Conservation (phyloP, 2,797 vertebrate genomes). For the Phoeniculus purpureus region DNA sequence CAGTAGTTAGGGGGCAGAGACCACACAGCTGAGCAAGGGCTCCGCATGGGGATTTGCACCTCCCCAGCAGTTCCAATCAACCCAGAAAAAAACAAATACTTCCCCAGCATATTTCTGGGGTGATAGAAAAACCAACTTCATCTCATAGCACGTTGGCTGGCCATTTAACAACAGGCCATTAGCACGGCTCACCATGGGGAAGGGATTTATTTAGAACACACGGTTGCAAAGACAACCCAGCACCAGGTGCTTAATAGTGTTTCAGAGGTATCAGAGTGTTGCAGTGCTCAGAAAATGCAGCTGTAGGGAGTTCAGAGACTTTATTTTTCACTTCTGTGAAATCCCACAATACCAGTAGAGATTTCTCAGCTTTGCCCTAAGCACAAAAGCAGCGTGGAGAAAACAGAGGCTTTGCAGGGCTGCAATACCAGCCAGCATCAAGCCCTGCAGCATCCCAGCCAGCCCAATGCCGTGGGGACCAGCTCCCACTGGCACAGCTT, state of each 20-base stretch:
- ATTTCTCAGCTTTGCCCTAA: conserved; percentile 30
- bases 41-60: neutral
- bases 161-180: conserved; percentile 36
- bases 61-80: neutral
- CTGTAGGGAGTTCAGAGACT: conserved; percentile 45
- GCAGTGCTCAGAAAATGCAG: conserved; percentile 37
- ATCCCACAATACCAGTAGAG: conserved; percentile 6
- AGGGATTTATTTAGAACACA: conserved; percentile 53
- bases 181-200: conserved; percentile 26
- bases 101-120: neutral
- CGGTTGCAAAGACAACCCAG: conserved; percentile 23
- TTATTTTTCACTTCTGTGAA: conserved; percentile 40
- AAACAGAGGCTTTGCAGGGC: neutral
- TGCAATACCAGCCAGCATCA: neutral
- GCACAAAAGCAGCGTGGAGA: neutral
- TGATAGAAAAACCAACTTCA: neutral
- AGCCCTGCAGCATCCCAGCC: rapidly evolving
- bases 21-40: neutral
- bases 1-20: rapidly evolving
- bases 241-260: conserved; percentile 51
- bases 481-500: rapidly evolving
- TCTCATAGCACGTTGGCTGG: neutral
- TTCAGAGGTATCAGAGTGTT: conserved; percentile 28
- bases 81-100: no score
- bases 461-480: rapidly evolving